Percentiles rank a stretch among this genome's conserved stretches.
phyloP scores from a whole-genome alignment of 2,797 vertebrate species.

The Sebastes reedi region DNA sequence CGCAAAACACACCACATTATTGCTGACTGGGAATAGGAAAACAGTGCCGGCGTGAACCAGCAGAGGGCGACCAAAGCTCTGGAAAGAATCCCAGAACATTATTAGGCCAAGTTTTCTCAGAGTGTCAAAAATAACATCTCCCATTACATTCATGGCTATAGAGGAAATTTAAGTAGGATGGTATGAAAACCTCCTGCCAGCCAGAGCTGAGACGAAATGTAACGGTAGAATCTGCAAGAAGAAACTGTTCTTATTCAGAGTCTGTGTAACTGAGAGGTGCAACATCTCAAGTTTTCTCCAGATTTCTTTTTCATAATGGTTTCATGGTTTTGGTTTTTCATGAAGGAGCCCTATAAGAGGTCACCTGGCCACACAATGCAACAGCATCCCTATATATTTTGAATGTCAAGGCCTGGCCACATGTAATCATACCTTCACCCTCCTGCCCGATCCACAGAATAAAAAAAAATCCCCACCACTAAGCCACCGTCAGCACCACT shows the following conservation, averaged over 20 bases:
- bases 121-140: constrained; percentile 82
- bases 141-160: constrained; percentile 72
- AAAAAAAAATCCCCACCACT: constrained; percentile 65
- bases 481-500: constrained; percentile 66
- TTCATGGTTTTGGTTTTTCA: constrained; percentile 22
- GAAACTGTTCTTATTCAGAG: constrained; percentile 39
- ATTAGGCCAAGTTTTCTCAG: constrained; percentile 61
- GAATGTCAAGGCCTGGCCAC: constrained; percentile 58
- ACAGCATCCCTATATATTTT: constrained; percentile 46
- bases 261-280: constrained; percentile 26
- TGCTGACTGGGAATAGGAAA: constrained; percentile 36
- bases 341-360: constrained; percentile 22
- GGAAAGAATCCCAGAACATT: constrained; percentile 52
- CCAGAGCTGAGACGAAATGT: constrained; percentile 57
- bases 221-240: constrained; percentile 54
- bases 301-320: constrained; percentile 31
- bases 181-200: constrained; percentile 72
- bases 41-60: constrained; percentile 37
- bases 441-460: constrained; percentile 28
- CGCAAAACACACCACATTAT: constrained; percentile 43
- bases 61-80: constrained; percentile 72
- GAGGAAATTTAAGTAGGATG: constrained; percentile 76
- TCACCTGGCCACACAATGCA: constrained; percentile 55
- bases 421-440: constrained; percentile 71
- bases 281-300: constrained; percentile 14